A percentile compares a stretch with the other conserved stretches of the same genome.
phyloP scores from a whole-genome alignment of 2,797 vertebrate species.

The Neomorphus geoffroyi region DNA sequence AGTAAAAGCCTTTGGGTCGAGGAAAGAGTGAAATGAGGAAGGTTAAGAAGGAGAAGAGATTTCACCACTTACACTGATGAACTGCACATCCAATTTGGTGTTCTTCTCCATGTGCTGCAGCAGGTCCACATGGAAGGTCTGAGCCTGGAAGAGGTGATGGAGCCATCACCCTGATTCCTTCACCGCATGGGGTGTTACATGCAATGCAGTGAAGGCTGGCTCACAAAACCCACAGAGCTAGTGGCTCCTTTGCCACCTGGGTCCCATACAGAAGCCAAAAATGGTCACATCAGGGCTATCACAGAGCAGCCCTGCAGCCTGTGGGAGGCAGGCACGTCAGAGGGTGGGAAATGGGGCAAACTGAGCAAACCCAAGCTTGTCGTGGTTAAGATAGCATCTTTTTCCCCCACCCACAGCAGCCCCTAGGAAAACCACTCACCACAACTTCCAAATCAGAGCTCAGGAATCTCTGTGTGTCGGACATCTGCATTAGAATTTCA shows the following conservation, averaged over 20 bases:
- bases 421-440: constrained; percentile 76
- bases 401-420: background rate
- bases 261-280: background rate
- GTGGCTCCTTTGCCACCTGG: background rate
- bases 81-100: constrained; percentile 92
- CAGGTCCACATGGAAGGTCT: constrained; percentile 91
- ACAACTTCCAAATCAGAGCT: constrained; percentile 86
- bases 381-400: no score
- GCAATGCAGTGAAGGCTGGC: background rate
- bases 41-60: background rate
- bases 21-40: background rate
- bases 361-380: no score
- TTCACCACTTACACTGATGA: constrained; percentile 84
- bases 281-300: background rate
- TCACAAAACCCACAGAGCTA: background rate
- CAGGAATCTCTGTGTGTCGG: constrained; percentile 85
- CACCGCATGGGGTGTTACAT: background rate
- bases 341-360: background rate
- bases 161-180: background rate
- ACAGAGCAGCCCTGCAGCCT: background rate
- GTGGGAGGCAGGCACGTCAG: background rate
- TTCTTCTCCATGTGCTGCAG: constrained; percentile 96
- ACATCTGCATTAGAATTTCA: constrained; percentile 90
- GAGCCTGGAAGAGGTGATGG: constrained; percentile 77
- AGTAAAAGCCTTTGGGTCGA: background rate